phyloP scores from a whole-genome alignment of 2,113 vertebrate species.

The Callipepla californica region DNA sequence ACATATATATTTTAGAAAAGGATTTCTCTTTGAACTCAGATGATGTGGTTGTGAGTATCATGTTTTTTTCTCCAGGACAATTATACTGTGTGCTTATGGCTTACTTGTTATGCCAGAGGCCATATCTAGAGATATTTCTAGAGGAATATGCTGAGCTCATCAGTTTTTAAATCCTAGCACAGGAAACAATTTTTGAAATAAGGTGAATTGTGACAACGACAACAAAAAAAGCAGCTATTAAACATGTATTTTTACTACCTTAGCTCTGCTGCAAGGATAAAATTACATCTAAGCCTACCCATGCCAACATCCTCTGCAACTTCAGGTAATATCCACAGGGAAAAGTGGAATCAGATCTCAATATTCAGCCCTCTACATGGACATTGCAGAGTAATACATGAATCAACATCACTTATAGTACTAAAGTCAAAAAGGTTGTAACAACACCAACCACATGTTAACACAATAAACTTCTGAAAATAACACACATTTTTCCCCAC shows the following conservation, averaged over 20 bases:
- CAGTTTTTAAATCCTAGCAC: neutral
- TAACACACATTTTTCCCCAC: neutral
- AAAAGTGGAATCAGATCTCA: neutral
- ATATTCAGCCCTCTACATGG: neutral
- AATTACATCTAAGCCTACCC: neutral
- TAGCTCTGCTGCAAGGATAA: neutral
- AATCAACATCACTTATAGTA: neutral
- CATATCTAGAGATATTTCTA: neutral
- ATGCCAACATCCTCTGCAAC: neutral
- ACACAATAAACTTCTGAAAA: slow-evolving; percentile 11
- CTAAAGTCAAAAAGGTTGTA: neutral
- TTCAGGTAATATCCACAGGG: neutral
- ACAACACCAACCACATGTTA: neutral
- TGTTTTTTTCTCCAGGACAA: neutral
- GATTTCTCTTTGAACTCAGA: neutral
- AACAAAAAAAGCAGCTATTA: neutral
- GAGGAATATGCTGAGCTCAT: neutral
- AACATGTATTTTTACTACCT: neutral
- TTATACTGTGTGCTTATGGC: neutral
- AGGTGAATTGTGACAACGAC: neutral
- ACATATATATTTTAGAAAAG: neutral
- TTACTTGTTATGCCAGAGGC: neutral
- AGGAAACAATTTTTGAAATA: neutral
- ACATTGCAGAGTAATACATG: neutral
- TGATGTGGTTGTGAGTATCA: neutral